Conservation (phyloP, 2,113 vertebrate genomes). For the Chroicocephalus ridibundus region DNA sequence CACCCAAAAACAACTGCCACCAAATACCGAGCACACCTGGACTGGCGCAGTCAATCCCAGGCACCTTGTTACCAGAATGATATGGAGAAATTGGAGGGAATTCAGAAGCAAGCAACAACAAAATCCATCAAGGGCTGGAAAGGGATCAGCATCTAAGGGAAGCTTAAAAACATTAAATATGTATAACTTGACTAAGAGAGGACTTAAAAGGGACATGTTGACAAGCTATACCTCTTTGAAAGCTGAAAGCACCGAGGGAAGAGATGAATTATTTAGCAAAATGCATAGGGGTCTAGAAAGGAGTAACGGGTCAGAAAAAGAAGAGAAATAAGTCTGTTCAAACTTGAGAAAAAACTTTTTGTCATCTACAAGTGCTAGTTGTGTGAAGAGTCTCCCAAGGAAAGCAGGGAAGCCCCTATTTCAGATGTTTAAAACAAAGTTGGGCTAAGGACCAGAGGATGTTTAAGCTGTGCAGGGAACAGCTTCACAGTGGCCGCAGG, state of each 20-base stretch:
- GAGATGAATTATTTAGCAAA: constrained; percentile 42
- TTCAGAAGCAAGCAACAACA: constrained; percentile 40
- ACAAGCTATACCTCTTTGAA: constrained; percentile 63
- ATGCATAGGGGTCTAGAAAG: background rate
- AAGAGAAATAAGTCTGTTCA: background rate
- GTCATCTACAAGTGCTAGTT: background rate
- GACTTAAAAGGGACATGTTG: constrained; percentile 53
- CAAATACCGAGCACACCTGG: background rate
- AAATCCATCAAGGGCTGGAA: constrained; percentile 42
- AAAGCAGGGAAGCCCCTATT: background rate
- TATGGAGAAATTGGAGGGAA: constrained; percentile 22
- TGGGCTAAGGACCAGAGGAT: background rate
- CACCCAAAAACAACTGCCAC: constrained; percentile 23
- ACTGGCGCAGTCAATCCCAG: constrained; percentile 4
- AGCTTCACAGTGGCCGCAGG: background rate
- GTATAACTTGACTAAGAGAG: constrained; percentile 54
- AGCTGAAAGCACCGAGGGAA: background rate
- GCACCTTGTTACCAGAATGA: background rate
- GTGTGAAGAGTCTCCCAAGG: background rate
- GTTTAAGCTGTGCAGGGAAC: background rate
- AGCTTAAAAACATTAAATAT: constrained; percentile 62
- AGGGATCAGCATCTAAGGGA: constrained; percentile 47
- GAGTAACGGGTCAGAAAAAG: background rate
- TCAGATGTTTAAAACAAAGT: background rate
- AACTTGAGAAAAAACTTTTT: constrained; percentile 22